Conservation (phyloP, 2,797 vertebrate species). For the Passerculus sandwichensis region DNA sequence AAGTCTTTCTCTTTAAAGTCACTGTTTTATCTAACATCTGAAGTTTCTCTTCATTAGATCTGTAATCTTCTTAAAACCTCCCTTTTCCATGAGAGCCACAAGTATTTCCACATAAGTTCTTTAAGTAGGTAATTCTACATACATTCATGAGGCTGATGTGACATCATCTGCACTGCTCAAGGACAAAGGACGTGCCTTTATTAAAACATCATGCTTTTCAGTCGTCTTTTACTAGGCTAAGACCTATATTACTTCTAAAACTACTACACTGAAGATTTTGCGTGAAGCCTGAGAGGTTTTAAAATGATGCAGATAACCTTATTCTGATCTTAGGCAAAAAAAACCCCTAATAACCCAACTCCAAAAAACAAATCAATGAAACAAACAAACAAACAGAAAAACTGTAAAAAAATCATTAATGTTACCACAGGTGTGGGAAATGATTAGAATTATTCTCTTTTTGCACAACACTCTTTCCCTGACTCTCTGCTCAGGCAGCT, state of each 20-base stretch:
- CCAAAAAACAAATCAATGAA: not conserved
- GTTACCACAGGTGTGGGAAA: conserved; percentile 66
- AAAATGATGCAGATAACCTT: not conserved
- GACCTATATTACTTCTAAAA: not conserved
- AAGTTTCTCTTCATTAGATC: conserved; percentile 15
- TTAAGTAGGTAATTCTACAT: conserved; percentile 33
- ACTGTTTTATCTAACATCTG: conserved; percentile 12
- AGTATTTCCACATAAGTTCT: conserved; percentile 6
- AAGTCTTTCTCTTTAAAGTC: conserved; percentile 7
- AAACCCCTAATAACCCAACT: not conserved
- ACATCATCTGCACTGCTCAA: conserved; percentile 35
- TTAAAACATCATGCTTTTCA: conserved; percentile 51
- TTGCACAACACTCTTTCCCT: conserved; percentile 47
- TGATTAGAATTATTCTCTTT: conserved; percentile 52
- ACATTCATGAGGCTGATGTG: conserved; percentile 32
- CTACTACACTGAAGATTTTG: not conserved
- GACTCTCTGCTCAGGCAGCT: conserved; percentile 18
- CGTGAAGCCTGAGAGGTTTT: not conserved
- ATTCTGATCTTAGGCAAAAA: not conserved
- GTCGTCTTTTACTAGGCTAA: not conserved
- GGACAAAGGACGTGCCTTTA: conserved; percentile 36
- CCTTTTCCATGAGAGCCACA: conserved; percentile 6
- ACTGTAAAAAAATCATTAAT: conserved; percentile 36
- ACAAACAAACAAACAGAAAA: not conserved
- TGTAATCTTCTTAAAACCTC: conserved; percentile 49